Evolutionary conservation across 2,113 vertebrate genomes (phyloP).

Genomic region (Madoqua kirkii): DNA sequence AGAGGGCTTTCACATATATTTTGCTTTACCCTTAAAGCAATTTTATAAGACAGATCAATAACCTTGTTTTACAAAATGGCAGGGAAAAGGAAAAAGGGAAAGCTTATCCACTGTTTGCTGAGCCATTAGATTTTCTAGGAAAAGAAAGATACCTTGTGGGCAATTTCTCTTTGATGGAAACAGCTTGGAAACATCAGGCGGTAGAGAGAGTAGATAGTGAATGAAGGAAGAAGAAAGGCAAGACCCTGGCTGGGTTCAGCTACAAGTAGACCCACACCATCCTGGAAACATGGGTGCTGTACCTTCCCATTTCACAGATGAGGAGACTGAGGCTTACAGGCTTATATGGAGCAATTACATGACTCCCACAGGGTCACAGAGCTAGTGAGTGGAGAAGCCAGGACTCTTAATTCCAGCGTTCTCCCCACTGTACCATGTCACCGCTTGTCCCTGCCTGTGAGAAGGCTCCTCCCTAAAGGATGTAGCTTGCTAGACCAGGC

Average conservation of each 20-base stretch:
- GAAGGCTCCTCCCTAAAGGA: neutral
- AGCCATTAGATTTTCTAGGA: neutral
- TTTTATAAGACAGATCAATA: neutral
- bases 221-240: neutral
- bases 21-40: neutral
- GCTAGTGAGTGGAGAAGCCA: neutral
- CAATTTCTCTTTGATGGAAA: neutral
- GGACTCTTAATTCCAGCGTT: neutral
- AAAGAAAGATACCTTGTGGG: neutral
- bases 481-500: neutral
- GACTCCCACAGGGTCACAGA: neutral
- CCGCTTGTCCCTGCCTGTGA: neutral
- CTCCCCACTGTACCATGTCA: neutral
- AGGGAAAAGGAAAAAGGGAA: neutral
- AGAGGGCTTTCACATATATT: neutral
- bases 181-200: neutral
- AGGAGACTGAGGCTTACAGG: neutral
- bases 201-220: neutral
- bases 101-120: neutral
- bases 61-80: neutral
- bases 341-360: neutral
- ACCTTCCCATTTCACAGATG: neutral
- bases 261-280: neutral
- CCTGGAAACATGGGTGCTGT: neutral
- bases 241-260: neutral